Conservation (phyloP, 2,888 invertebrate species). For the Eledona agricola region DNA sequence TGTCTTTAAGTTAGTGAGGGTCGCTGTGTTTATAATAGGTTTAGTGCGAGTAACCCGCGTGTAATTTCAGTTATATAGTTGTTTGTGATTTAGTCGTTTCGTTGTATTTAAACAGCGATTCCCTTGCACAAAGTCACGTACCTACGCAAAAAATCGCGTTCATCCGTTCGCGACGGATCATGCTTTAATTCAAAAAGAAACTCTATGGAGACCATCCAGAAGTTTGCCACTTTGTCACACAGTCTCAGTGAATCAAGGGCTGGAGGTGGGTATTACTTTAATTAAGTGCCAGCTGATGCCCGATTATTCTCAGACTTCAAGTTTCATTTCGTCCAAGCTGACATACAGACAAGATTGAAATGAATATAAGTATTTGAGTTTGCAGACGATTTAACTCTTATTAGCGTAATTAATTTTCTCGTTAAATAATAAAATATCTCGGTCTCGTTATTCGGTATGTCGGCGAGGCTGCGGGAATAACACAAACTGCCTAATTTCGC, state of each 20-base stretch:
- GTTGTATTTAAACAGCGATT: conserved; percentile 50
- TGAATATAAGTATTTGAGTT: conserved; percentile 49
- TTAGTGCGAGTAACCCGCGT: conserved; percentile 47
- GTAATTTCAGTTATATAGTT: conserved; percentile 52
- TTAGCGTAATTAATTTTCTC: conserved; percentile 31
- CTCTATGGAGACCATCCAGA: conserved; percentile 49
- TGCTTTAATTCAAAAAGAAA: conserved; percentile 50
- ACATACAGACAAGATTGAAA: conserved; percentile 54
- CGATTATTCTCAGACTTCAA: conserved; percentile 57
- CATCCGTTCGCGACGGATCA: no score
- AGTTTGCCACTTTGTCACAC: conserved; percentile 51
- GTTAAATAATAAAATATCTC: conserved; percentile 45
- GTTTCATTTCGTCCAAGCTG: conserved; percentile 50
- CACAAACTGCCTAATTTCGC: conserved; percentile 37
- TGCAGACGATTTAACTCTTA: conserved; percentile 31
- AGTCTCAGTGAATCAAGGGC: conserved; percentile 45
- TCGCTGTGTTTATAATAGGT: conserved; percentile 52
- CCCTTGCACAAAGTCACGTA: no score
- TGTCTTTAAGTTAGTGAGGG: conserved; percentile 50
- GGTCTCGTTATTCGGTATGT: conserved; percentile 38
- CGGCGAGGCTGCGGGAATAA: conserved; percentile 48
- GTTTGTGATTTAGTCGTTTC: conserved; percentile 51
- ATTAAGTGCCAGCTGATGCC: conserved; percentile 60
- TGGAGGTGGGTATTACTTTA: conserved; percentile 58
- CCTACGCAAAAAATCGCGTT: no score